phyloP scores from a whole-genome alignment of 2,797 vertebrate genomes.

The Lagocephalus sceleratus region DNA sequence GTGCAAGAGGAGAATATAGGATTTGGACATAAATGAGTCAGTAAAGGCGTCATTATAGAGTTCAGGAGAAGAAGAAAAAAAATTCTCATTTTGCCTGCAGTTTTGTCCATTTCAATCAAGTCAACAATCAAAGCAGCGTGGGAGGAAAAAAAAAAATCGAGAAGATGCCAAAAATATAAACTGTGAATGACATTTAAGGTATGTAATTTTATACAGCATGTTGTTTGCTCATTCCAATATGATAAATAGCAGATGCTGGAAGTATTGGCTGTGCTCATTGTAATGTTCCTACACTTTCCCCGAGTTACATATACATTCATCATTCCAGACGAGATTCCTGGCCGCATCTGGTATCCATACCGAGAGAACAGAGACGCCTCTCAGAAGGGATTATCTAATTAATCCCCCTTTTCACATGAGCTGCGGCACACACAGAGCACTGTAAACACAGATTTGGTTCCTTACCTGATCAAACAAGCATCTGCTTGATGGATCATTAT shows the following conservation, averaged over 20 bases:
- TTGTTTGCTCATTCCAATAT: slow-evolving; percentile 11
- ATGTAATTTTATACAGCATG: slow-evolving; percentile 10
- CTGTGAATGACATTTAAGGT: neutral
- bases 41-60: neutral
- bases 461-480: slow-evolving; percentile 13
- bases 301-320: slow-evolving; percentile 31
- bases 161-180: slow-evolving; percentile 8
- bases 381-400: slow-evolving; percentile 35
- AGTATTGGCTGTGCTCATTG: slow-evolving; percentile 12
- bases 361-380: slow-evolving; percentile 13
- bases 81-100: slow-evolving; percentile 3
- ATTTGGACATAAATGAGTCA: slow-evolving; percentile 4
- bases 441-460: slow-evolving; percentile 17
- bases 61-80: neutral
- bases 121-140: slow-evolving; percentile 7
- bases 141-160: neutral
- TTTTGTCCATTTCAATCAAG: slow-evolving; percentile 1
- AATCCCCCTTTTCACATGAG: slow-evolving; percentile 18
- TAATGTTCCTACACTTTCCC: slow-evolving; percentile 25
- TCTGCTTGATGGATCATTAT: neutral
- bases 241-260: slow-evolving; percentile 19
- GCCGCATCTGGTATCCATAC: slow-evolving; percentile 52
- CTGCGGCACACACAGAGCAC: neutral
- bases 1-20: neutral
- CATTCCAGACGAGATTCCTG: slow-evolving; percentile 29